Conservation (phyloP, 2,888 invertebrate species). For the Seladonia tumulorum region DNA sequence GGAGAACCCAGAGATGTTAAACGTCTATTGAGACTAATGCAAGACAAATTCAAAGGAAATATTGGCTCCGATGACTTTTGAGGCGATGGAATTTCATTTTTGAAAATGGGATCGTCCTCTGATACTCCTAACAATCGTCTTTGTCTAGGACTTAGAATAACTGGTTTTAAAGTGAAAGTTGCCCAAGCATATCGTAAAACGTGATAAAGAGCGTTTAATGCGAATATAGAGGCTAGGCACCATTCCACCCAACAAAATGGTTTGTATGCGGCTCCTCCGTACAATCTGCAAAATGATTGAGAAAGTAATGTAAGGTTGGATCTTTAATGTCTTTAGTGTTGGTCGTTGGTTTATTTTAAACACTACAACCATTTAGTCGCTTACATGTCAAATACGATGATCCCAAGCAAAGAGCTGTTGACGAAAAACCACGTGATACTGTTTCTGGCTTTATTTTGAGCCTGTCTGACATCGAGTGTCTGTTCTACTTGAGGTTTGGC, state of each 20-base stretch:
- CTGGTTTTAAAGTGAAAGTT: slow-evolving; percentile 83
- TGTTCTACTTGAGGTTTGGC: slow-evolving; percentile 85
- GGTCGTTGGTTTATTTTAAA: background rate
- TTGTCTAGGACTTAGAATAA: slow-evolving; percentile 85
- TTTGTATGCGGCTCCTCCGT: slow-evolving; percentile 77
- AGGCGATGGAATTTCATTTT: slow-evolving; percentile 63
- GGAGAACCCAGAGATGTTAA: slow-evolving; percentile 75
- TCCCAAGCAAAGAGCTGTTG: slow-evolving; percentile 85
- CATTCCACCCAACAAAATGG: slow-evolving; percentile 80
- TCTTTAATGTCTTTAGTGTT: background rate
- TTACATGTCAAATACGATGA: slow-evolving; percentile 88
- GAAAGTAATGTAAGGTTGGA: background rate
- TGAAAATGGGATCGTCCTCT: slow-evolving; percentile 81
- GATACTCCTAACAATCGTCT: slow-evolving; percentile 85
- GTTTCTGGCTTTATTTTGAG: slow-evolving; percentile 85
- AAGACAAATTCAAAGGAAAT: slow-evolving; percentile 76
- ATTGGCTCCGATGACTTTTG: slow-evolving; percentile 68
- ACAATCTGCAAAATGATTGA: slow-evolving; percentile 70
- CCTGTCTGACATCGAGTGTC: slow-evolving; percentile 86
- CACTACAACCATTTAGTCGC: slow-evolving; percentile 69
- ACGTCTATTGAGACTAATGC: slow-evolving; percentile 77
- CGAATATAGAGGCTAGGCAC: slow-evolving; percentile 83
- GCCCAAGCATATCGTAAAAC: slow-evolving; percentile 84
- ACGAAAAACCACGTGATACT: slow-evolving; percentile 87
- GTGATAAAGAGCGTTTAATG: slow-evolving; percentile 85